Conservation (phyloP, 1,140 invertebrate genomes). For the Halesus radiatus region DNA sequence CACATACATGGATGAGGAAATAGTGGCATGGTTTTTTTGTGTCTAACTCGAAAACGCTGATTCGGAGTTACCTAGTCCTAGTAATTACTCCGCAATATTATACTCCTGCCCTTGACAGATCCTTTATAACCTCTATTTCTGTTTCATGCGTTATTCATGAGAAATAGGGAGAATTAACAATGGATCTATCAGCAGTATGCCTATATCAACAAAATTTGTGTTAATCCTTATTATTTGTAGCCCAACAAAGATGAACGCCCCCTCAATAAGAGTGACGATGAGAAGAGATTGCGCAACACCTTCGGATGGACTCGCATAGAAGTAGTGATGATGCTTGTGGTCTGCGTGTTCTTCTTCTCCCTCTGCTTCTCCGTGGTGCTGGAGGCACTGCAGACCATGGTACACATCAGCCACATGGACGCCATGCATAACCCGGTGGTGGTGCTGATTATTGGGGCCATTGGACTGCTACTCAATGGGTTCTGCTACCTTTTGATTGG, state of each 20-base stretch:
- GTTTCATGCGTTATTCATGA: no score
- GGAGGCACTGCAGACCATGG: slow-evolving; percentile 84
- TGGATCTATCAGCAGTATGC: no score
- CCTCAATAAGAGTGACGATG: slow-evolving; percentile 59
- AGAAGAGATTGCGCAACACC: slow-evolving; percentile 84
- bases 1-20: no score
- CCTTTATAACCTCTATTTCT: no score
- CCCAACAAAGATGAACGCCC: background rate
- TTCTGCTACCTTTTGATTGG: slow-evolving; percentile 83
- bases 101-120: no score
- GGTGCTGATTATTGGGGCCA: slow-evolving; percentile 76
- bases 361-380: slow-evolving; percentile 87
- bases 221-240: no score
- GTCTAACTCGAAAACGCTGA: no score
- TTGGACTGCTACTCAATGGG: slow-evolving; percentile 78
- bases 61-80: no score
- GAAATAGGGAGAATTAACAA: no score
- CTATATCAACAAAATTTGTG: no score
- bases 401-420: slow-evolving; percentile 78
- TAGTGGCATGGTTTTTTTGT: no score
- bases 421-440: slow-evolving; percentile 49
- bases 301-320: slow-evolving; percentile 94
- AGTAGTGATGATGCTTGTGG: slow-evolving; percentile 85
- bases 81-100: no score
- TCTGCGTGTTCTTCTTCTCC: slow-evolving; percentile 86